A percentile compares a stretch with the other conserved stretches of the same genome.
Evolutionary conservation across 2,888 invertebrate species (phyloP).

Genomic region (Entomobrya proxima): DNA sequence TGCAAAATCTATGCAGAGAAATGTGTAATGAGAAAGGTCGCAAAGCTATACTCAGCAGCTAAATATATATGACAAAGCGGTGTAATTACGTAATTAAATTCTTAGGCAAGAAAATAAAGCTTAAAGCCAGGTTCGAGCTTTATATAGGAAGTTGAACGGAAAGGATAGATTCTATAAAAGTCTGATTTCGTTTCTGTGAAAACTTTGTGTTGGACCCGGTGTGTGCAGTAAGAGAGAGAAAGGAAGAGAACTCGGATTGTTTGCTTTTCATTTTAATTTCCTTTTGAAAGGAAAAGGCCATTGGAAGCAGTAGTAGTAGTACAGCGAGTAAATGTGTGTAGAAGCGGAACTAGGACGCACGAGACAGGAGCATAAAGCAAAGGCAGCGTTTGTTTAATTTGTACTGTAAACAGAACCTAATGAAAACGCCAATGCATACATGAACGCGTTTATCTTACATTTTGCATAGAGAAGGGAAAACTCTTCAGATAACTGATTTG

Average conservation of each 20-base stretch:
- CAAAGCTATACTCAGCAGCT: background rate
- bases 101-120: too few relatives aligned
- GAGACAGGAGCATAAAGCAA: background rate
- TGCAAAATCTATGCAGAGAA: too few relatives aligned
- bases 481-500: too few relatives aligned
- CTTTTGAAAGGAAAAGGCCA: background rate
- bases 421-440: background rate
- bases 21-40: too few relatives aligned
- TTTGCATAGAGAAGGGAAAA: too few relatives aligned
- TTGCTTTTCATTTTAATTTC: slow-evolving; percentile 34
- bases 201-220: background rate
- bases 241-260: too few relatives aligned
- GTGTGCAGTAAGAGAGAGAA: too few relatives aligned
- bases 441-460: too few relatives aligned
- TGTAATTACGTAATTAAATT: slow-evolving; percentile 61
- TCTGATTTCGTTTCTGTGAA: background rate
- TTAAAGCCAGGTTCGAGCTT: too few relatives aligned
- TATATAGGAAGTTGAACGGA: background rate
- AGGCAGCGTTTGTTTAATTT: background rate
- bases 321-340: too few relatives aligned
- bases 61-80: background rate
- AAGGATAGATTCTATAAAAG: background rate
- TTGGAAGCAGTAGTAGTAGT: background rate
- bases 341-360: too few relatives aligned
- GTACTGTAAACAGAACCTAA: slow-evolving; percentile 5